These are phyloP conservation scores for Bombyx huttoni DNA, from an alignment of 2,888 invertebrate genomes.

Conservation along the genomic window DNA sequence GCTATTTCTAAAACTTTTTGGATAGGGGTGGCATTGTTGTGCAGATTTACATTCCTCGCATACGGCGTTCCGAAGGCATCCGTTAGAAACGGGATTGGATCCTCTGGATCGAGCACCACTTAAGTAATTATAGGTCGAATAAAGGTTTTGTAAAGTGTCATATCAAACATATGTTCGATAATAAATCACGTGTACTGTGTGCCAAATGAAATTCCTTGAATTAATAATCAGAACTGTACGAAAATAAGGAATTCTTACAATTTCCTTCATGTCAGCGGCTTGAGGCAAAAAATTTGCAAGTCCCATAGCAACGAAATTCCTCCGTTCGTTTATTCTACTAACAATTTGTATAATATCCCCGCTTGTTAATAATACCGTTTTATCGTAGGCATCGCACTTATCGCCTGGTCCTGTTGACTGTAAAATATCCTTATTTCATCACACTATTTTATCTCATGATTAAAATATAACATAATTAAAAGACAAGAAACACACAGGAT, in stretches of 20 bases:
- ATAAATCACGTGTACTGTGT: too few species aligned
- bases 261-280: slow-evolving; percentile 57
- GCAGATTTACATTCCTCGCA: too few species aligned
- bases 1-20: too few species aligned
- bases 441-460: neutral
- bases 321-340: slow-evolving; percentile 40
- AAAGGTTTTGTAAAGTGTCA: too few species aligned
- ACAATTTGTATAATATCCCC: slow-evolving; percentile 33
- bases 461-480: neutral
- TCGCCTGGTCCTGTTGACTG: slow-evolving; percentile 36
- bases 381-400: slow-evolving; percentile 35
- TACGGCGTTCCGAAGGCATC: too few species aligned
- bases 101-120: too few species aligned
- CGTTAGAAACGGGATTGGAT: too few species aligned
- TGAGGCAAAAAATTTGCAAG: slow-evolving; percentile 33
- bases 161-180: too few species aligned
- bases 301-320: slow-evolving; percentile 48
- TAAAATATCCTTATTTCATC: neutral
- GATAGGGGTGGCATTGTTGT: too few species aligned
- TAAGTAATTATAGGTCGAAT: too few species aligned
- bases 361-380: slow-evolving; percentile 22
- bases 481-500: slow-evolving; percentile 24
- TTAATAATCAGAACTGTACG: too few species aligned
- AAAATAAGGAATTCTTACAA: slow-evolving; percentile 25
- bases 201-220: too few species aligned